These are phyloP conservation scores for Aspidapion aeneum DNA, from an alignment of 2,888 invertebrate species.

Conservation along the genomic window DNA sequence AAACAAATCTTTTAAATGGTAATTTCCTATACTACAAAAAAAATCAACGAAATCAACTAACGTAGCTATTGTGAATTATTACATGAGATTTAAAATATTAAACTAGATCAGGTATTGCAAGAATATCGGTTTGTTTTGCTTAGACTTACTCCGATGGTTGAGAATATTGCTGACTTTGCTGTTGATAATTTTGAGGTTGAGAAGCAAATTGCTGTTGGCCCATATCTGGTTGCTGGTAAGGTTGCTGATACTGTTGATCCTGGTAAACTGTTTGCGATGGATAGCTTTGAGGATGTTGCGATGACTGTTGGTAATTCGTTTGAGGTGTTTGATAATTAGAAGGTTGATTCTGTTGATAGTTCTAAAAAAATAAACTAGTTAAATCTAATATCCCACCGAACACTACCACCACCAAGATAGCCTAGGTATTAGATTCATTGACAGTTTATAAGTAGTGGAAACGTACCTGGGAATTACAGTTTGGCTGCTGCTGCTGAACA, in stretches of 20 bases:
- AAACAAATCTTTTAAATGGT: no score
- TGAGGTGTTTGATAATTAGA: conserved; percentile 24
- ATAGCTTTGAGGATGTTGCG: conserved; percentile 18
- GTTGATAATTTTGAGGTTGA: conserved; percentile 22
- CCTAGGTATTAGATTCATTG: background rate
- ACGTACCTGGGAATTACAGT: background rate
- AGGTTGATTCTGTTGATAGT: conserved; percentile 25
- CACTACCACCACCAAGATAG: no score
- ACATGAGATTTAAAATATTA: no score
- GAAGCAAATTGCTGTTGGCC: conserved; percentile 26
- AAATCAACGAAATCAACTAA: no score
- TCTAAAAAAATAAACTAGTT: conserved; percentile 16
- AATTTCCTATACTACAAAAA: no score
- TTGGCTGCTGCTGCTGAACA: background rate
- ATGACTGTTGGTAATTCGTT: conserved; percentile 24
- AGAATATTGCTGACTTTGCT: conserved; percentile 7
- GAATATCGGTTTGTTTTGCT: no score
- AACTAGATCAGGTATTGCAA: no score
- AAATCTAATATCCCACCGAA: background rate
- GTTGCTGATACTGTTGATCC: conserved; percentile 26
- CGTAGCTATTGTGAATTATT: no score
- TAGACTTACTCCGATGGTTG: background rate
- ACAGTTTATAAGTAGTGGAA: background rate
- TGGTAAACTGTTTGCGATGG: conserved; percentile 23
- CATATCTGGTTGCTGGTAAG: conserved; percentile 15